phyloP scores from a whole-genome alignment of 2,113 vertebrate genomes.

The Oenanthe melanoleuca region DNA sequence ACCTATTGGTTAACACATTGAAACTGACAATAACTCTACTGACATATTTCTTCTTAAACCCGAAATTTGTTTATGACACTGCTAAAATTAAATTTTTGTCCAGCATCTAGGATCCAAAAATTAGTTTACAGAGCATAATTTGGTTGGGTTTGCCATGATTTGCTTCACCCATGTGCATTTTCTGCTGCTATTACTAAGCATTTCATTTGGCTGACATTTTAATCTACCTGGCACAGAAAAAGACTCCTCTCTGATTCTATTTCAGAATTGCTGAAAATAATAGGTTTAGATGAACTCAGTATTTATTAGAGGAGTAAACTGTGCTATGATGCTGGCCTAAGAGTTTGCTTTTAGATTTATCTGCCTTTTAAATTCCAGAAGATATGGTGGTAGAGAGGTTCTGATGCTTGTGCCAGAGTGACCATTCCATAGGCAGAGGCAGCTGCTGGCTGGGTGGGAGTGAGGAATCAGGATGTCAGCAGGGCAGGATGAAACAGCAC shows the following conservation, averaged over 20 bases:
- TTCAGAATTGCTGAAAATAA: not conserved
- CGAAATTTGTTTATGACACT: not conserved
- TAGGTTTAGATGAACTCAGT: not conserved
- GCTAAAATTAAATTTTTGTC: not conserved
- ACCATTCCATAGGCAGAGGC: not conserved
- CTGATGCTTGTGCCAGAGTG: not conserved
- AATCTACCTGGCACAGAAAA: not conserved
- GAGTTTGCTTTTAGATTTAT: not conserved
- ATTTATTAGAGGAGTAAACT: not conserved
- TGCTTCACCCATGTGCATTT: slow-evolving; percentile 2
- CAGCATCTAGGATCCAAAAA: not conserved
- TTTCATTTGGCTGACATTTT: not conserved
- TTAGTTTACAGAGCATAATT: not conserved
- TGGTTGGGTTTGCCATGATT: not conserved
- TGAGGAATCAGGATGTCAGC: not conserved
- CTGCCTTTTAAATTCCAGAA: not conserved
- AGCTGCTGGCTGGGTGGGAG: not conserved
- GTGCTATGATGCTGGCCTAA: not conserved
- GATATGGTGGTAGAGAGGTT: not conserved
- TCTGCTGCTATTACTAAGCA: not conserved
- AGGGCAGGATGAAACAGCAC: not conserved
- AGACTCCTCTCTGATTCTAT: not conserved
- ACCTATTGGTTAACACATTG: not conserved
- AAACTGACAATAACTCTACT: not conserved
- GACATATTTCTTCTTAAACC: not conserved